A percentile compares a stretch with the other conserved stretches of the same genome.
Conservation (phyloP, 2,888 invertebrate genomes). For the Bombylius major region DNA sequence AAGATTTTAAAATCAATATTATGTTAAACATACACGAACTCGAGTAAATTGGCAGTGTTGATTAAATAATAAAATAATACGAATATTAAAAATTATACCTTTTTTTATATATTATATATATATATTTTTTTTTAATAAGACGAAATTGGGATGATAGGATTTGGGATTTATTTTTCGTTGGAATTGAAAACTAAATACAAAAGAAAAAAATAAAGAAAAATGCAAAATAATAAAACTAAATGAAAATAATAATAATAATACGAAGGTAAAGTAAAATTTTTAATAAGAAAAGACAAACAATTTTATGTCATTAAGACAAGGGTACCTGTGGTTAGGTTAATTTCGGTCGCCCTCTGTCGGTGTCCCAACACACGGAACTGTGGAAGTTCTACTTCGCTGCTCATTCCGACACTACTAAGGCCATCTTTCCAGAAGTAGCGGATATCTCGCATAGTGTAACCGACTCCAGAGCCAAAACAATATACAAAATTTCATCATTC, state of each 20-base stretch:
- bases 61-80: too few relatives aligned
- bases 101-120: too few relatives aligned
- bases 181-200: too few relatives aligned
- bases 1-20: too few relatives aligned
- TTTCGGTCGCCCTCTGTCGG: slow-evolving; percentile 87
- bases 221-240: background rate
- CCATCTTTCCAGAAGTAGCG: slow-evolving; percentile 94
- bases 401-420: slow-evolving; percentile 85
- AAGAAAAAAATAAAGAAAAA: background rate
- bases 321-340: slow-evolving; percentile 92
- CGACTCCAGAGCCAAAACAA: slow-evolving; percentile 50
- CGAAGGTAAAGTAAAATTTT: background rate
- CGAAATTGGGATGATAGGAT: too few relatives aligned
- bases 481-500: slow-evolving; percentile 28
- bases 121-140: too few relatives aligned
- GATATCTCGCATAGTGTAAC: slow-evolving; percentile 96
- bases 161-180: too few relatives aligned
- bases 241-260: background rate
- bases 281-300: background rate
- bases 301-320: slow-evolving; percentile 13
- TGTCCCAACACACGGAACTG: slow-evolving; percentile 95
- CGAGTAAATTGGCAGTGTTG: too few relatives aligned
- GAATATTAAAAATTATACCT: too few relatives aligned
- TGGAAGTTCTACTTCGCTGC: slow-evolving; percentile 89
- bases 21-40: too few relatives aligned